Evolutionary conservation across 2,113 vertebrate genomes (phyloP).

Genomic region (Oreochromis tanganicae): DNA sequence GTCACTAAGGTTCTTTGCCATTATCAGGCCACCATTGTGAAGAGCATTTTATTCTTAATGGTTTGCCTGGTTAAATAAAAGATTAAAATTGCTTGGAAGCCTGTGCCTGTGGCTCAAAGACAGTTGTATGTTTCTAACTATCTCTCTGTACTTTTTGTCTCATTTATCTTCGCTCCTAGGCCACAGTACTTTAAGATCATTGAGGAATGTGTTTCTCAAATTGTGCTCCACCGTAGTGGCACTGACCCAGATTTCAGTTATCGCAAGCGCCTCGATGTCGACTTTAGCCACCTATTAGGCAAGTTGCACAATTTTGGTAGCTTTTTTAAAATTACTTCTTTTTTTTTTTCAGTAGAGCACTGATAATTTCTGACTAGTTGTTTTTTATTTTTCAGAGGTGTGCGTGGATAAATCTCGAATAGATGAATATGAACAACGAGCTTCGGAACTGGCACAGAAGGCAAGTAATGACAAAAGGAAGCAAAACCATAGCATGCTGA

Average conservation of each 20-base stretch:
- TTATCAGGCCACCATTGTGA: not conserved
- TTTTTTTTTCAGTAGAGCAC: not conserved
- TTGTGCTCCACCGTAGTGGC: constrained; percentile 90
- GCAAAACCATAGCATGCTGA: not conserved
- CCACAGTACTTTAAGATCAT: constrained; percentile 97
- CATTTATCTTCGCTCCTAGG: constrained; percentile 60
- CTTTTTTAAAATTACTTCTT: not conserved
- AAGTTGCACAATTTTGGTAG: constrained; percentile 44
- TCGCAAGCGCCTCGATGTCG: constrained; percentile 89
- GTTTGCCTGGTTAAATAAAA: not conserved
- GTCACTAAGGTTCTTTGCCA: not conserved
- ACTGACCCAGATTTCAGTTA: constrained; percentile 94
- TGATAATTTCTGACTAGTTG: not conserved
- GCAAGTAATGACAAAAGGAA: constrained; percentile 62
- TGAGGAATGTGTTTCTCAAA: constrained; percentile 94
- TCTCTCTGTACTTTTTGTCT: not conserved
- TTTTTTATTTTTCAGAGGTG: constrained; percentile 76
- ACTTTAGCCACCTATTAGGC: constrained; percentile 90
- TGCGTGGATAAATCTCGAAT: constrained; percentile 85
- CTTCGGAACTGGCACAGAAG: constrained; percentile 83
- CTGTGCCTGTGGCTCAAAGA: not conserved
- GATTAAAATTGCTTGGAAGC: not conserved
- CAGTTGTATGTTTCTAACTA: not conserved
- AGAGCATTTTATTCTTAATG: not conserved
- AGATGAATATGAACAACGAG: constrained; percentile 85